These are phyloP conservation scores for Eulemur albifrons DNA, from an alignment of 2,797 vertebrate species.

Conservation along the genomic window DNA sequence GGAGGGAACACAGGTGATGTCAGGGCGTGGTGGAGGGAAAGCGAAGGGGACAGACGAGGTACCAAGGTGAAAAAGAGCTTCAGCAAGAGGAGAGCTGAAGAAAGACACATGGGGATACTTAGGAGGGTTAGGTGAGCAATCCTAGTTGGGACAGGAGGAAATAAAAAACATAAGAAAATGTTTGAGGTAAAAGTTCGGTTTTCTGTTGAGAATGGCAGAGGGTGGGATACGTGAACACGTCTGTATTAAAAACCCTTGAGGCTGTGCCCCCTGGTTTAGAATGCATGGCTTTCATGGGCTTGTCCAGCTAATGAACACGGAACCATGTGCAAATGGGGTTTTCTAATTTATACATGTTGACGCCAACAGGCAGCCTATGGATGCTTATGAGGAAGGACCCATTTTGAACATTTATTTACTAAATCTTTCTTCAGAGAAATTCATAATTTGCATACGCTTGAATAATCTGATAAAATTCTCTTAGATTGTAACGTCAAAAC, in stretches of 20 bases:
- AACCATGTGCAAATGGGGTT: not conserved
- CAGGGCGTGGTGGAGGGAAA: not conserved
- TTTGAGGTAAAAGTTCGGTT: not conserved
- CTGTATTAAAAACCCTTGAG: not conserved
- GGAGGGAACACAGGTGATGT: not conserved
- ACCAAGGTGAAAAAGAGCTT: not conserved
- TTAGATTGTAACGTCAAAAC: not conserved
- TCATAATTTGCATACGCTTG: not conserved
- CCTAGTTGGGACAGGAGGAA: not conserved
- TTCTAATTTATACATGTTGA: not conserved
- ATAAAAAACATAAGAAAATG: not conserved
- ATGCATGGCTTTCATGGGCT: not conserved
- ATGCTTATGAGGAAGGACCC: not conserved
- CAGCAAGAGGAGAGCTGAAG: not conserved
- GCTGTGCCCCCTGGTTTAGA: not conserved
- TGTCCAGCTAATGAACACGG: not conserved
- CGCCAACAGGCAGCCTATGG: not conserved
- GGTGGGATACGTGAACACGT: not conserved
- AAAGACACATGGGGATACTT: not conserved
- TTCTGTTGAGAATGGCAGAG: not conserved
- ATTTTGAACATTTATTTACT: not conserved
- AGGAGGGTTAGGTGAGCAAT: not conserved
- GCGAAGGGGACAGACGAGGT: not conserved
- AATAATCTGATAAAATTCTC: not conserved
- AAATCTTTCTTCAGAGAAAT: not conserved